Conservation (phyloP, 2,797 vertebrate genomes). For the Lophius americanus region DNA sequence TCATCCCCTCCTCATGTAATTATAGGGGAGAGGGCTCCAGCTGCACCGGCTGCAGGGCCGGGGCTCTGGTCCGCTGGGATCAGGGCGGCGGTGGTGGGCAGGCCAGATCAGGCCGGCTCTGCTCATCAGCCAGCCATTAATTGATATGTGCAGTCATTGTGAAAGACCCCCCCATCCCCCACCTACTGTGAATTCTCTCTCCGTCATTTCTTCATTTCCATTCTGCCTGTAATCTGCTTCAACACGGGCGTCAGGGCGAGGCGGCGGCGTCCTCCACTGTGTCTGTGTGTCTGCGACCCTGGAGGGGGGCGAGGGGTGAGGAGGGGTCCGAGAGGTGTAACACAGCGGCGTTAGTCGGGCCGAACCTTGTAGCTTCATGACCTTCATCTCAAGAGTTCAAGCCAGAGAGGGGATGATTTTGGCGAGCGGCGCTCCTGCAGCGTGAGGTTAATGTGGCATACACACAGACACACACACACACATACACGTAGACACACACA, state of each 20-base stretch:
- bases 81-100: conserved; percentile 67
- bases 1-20: conserved; percentile 80
- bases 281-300: conserved; percentile 2
- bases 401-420: conserved; percentile 38
- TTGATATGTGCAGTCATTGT: conserved; percentile 83
- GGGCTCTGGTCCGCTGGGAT: conserved; percentile 71
- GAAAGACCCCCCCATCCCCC: conserved; percentile 55
- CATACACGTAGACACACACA: conserved; percentile 12
- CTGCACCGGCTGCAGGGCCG: conserved; percentile 73
- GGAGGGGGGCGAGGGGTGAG: conserved; percentile 8
- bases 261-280: conserved; percentile 11
- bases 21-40: conserved; percentile 81
- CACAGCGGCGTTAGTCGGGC: conserved; percentile 60
- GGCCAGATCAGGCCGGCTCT: conserved; percentile 70
- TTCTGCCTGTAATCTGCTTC: conserved; percentile 34
- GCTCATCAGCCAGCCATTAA: conserved; percentile 81
- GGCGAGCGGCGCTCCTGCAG: conserved; percentile 15
- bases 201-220: conserved; percentile 40
- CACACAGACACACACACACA: neutral
- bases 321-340: conserved; percentile 51
- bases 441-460: conserved; percentile 37
- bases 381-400: conserved; percentile 76
- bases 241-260: conserved; percentile 23
- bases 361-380: conserved; percentile 71
- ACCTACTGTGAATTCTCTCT: conserved; percentile 45